These are phyloP conservation scores for Glaucopsyche alexis DNA, from an alignment of 2,888 invertebrate species.

Conservation along the genomic window DNA sequence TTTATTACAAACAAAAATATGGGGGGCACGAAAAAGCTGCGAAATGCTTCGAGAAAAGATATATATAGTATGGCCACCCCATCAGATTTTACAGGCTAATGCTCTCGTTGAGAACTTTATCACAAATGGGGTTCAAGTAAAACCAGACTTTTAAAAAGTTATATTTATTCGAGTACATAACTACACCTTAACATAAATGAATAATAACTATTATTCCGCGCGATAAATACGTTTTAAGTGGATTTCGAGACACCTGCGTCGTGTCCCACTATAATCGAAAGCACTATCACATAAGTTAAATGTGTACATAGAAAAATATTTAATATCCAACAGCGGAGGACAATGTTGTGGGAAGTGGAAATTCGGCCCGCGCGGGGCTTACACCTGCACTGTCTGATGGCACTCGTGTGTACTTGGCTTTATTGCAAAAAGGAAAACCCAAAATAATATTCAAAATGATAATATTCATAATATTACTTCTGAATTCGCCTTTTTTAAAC, in stretches of 20 bases:
- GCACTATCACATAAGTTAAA: slow-evolving; percentile 71
- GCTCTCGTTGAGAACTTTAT: not conserved
- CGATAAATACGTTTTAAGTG: slow-evolving; percentile 76
- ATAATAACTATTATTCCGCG: slow-evolving; percentile 76
- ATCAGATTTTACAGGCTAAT: too few species aligned
- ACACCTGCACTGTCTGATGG: slow-evolving; percentile 53
- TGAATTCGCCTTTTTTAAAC: not conserved
- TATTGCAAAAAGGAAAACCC: slow-evolving; percentile 33
- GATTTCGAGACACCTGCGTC: slow-evolving; percentile 67
- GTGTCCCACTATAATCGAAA: slow-evolving; percentile 57
- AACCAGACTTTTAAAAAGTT: slow-evolving; percentile 72
- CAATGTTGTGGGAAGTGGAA: slow-evolving; percentile 47
- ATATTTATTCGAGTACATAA: slow-evolving; percentile 82
- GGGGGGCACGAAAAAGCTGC: too few species aligned
- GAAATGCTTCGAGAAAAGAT: too few species aligned
- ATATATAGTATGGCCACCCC: too few species aligned
- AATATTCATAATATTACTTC: not conserved
- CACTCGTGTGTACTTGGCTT: slow-evolving; percentile 66
- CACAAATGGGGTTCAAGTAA: slow-evolving; percentile 37
- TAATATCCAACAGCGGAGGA: slow-evolving; percentile 56
- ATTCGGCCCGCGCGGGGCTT: slow-evolving; percentile 18
- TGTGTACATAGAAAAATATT: slow-evolving; percentile 69
- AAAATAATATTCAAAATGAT: not conserved
- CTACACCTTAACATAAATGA: slow-evolving; percentile 79
- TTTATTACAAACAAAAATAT: too few species aligned